These are phyloP conservation scores for Pristiophorus japonicus DNA, from an alignment of 2,113 vertebrate genomes.

Conservation along the genomic window DNA sequence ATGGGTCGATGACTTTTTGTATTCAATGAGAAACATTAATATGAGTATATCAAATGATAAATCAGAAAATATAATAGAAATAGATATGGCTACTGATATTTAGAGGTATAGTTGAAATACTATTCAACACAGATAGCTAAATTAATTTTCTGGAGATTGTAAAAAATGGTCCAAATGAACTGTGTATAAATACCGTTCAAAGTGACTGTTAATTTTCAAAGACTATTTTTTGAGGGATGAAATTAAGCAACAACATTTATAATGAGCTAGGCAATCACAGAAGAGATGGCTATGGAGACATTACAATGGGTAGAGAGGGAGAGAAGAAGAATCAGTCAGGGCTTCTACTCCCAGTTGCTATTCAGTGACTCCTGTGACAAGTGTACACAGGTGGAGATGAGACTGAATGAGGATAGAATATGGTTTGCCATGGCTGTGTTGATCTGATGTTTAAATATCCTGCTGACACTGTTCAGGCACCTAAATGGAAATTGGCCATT, in stretches of 20 bases:
- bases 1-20: neutral
- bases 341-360: neutral
- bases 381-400: neutral
- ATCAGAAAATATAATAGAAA: neutral
- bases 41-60: neutral
- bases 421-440: neutral
- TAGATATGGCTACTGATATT: neutral
- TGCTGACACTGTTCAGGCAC: too few species aligned
- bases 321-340: neutral
- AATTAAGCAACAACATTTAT: neutral
- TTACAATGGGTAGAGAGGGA: neutral
- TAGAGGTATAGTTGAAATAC: neutral
- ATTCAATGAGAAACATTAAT: neutral
- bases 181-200: neutral
- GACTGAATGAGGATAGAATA: neutral
- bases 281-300: neutral
- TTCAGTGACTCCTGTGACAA: neutral
- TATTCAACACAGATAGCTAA: neutral
- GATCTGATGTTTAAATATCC: neutral
- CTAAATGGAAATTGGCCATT: neutral
- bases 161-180: neutral
- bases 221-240: neutral
- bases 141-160: neutral
- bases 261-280: neutral
- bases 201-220: too few species aligned